Evolutionary conservation across 2,797 vertebrate species (phyloP).

Genomic region (Pipistrellus nathusii): DNA sequence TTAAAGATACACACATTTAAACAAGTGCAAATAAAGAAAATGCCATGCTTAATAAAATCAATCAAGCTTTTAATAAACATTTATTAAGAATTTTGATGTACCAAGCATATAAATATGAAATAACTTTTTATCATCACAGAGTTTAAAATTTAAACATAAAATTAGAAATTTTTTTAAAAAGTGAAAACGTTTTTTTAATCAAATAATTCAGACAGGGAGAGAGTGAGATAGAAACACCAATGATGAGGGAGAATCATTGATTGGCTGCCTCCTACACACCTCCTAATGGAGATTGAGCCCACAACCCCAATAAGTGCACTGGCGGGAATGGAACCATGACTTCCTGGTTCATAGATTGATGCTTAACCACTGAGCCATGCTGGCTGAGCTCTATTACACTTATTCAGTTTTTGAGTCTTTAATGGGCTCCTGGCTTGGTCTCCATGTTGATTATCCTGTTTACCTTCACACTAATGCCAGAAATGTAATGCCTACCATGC

Average conservation of each 20-base stretch:
- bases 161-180: neutral
- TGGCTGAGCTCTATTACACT: neutral
- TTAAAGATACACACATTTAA: neutral
- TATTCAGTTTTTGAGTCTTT: neutral
- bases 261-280: too few species aligned
- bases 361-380: too few species aligned
- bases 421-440: neutral
- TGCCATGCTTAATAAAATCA: neutral
- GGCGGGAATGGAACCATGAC: too few species aligned
- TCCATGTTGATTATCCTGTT: neutral
- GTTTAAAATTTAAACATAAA: neutral
- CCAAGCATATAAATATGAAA: neutral
- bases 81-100: neutral
- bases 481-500: neutral
- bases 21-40: neutral
- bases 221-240: too few species aligned
- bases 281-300: too few species aligned
- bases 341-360: too few species aligned
- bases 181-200: neutral
- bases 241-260: too few species aligned
- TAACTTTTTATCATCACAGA: neutral
- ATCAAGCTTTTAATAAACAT: neutral
- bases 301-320: too few species aligned
- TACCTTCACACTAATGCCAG: neutral
- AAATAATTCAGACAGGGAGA: too few species aligned